These are phyloP conservation scores for Platanista minor DNA, from an alignment of 2,113 vertebrate genomes.

Conservation along the genomic window DNA sequence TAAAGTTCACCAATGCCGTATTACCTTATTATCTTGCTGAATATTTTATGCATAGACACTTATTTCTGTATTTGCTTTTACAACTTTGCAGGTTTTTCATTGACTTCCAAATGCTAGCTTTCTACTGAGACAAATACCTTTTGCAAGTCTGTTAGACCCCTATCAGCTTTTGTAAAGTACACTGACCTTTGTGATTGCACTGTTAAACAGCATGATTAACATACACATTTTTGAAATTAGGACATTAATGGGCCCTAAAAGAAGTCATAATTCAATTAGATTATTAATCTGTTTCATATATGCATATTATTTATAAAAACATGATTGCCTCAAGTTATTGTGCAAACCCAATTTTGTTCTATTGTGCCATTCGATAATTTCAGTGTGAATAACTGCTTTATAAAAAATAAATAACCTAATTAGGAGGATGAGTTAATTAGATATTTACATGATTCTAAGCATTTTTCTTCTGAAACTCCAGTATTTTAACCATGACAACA, in stretches of 20 bases:
- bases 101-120: not conserved
- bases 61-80: conserved; percentile 20
- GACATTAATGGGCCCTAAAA: not conserved
- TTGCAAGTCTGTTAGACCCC: not conserved
- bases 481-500: not conserved
- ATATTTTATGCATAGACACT: conserved; percentile 11
- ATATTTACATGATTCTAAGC: not conserved
- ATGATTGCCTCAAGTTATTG: not conserved
- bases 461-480: not conserved
- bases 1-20: not conserved
- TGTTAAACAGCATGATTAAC: not conserved
- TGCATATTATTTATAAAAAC: not conserved
- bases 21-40: conserved; percentile 47
- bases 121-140: not conserved
- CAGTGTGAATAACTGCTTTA: not conserved
- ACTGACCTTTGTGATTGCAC: not conserved
- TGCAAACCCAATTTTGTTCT: not conserved
- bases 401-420: not conserved
- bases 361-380: not conserved
- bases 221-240: not conserved
- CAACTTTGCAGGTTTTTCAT: not conserved
- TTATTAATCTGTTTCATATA: not conserved
- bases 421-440: not conserved
- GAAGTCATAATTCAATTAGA: not conserved
- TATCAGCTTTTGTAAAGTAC: not conserved